Evolutionary conservation across 2,888 invertebrate genomes (phyloP).

Genomic region (Drosophila lutescens): DNA sequence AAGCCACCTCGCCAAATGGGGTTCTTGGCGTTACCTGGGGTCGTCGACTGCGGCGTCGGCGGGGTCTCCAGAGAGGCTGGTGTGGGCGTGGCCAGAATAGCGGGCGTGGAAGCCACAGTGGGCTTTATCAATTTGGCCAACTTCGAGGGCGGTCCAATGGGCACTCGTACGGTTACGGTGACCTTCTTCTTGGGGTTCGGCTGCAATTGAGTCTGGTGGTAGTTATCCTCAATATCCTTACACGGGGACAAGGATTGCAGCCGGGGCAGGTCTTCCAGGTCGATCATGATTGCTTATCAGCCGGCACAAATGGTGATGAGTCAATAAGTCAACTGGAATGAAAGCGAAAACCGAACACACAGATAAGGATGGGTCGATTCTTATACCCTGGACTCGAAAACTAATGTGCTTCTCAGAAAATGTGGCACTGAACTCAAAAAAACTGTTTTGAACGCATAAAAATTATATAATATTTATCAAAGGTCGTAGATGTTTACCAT

Average conservation of each 20-base stretch:
- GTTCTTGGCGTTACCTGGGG: conserved; percentile 4
- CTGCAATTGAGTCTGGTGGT: conserved; percentile 26
- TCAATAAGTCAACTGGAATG: conserved; percentile 38
- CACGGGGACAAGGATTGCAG: conserved; percentile 82
- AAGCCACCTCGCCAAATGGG: conserved; percentile 60
- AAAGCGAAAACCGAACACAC: background rate
- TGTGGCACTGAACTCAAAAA: background rate
- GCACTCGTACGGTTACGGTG: conserved; percentile 36
- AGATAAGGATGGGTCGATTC: conserved; percentile 21
- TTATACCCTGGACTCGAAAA: background rate
- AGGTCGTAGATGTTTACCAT: too few species aligned
- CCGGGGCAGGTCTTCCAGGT: conserved; percentile 82
- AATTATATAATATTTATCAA: too few species aligned
- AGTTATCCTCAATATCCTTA: conserved; percentile 64
- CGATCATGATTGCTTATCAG: conserved; percentile 63
- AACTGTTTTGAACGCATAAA: background rate
- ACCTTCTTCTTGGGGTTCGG: conserved; percentile 38
- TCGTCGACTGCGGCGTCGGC: conserved; percentile 13
- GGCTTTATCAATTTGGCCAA: conserved; percentile 56
- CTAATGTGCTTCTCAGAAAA: background rate
- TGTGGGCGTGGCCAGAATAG: conserved; percentile 22
- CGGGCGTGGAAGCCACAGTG: conserved; percentile 59
- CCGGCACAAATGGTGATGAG: conserved; percentile 28
- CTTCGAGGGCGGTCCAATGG: conserved; percentile 40
- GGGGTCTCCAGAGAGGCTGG: conserved; percentile 33